phyloP scores from a whole-genome alignment of 2,797 vertebrate species.

The Cossypha niveicapilla region DNA sequence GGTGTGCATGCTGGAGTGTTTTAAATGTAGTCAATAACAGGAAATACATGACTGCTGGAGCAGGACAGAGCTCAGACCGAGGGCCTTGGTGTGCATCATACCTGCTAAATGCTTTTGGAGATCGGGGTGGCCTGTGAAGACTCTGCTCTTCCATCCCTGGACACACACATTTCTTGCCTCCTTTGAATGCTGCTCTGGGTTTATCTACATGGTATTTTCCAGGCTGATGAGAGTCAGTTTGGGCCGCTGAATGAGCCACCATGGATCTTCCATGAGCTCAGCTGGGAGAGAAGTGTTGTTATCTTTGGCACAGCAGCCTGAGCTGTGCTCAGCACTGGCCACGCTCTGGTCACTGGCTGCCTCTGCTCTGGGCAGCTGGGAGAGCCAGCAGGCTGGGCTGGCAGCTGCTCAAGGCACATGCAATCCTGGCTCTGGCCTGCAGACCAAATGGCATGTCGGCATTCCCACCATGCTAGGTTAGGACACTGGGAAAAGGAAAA shows the following conservation, averaged over 20 bases:
- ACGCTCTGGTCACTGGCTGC: constrained; percentile 28
- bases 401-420: constrained; percentile 39
- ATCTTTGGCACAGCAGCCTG: background rate
- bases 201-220: background rate
- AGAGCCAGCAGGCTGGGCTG: background rate
- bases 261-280: constrained; percentile 24
- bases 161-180: background rate
- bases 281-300: background rate
- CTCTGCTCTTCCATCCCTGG: background rate
- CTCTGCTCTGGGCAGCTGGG: constrained; percentile 29
- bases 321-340: constrained; percentile 17
- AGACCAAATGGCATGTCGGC: background rate
- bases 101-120: background rate
- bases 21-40: background rate
- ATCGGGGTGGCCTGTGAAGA: background rate
- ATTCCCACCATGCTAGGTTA: background rate
- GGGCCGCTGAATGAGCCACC: background rate
- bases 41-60: background rate
- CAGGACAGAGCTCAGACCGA: background rate
- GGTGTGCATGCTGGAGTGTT: background rate
- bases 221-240: background rate
- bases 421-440: constrained; percentile 3
- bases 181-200: background rate
- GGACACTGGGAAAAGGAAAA: background rate
- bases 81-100: background rate